These are phyloP conservation scores for Esox lucius DNA, from an alignment of 2,797 vertebrate genomes.

Conservation along the genomic window DNA sequence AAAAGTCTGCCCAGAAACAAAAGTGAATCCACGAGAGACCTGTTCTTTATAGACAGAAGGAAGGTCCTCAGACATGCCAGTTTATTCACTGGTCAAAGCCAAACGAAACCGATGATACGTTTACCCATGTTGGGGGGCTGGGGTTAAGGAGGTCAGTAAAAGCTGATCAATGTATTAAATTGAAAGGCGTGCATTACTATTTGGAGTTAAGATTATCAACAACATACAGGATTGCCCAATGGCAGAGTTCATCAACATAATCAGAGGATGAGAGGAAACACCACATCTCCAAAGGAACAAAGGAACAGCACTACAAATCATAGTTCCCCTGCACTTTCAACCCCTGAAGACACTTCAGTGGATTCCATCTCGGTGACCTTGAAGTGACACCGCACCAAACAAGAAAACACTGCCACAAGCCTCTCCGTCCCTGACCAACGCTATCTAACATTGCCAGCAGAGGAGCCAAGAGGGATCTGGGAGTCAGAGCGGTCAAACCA, in stretches of 20 bases:
- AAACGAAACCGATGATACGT: not conserved
- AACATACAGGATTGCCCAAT: not conserved
- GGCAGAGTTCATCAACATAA: not conserved
- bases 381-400: not conserved
- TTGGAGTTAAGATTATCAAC: not conserved
- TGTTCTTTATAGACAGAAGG: not conserved
- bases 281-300: not conserved
- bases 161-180: not conserved
- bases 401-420: not conserved
- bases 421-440: not conserved
- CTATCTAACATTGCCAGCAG: not conserved
- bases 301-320: not conserved
- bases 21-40: not conserved
- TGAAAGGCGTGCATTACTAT: not conserved
- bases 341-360: not conserved
- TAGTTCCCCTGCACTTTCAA: not conserved
- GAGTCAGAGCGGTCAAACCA: conserved; percentile 28
- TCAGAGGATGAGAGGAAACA: not conserved
- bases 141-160: not conserved
- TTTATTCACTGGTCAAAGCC: not conserved
- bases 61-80: not conserved
- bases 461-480: not conserved
- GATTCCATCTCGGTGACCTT: not conserved
- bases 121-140: too few relatives aligned
- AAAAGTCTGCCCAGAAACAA: not conserved